Percentiles rank a stretch among this genome's conserved stretches.
These are phyloP conservation scores for Brachirus orientalis DNA, from an alignment of 2,113 vertebrate genomes.

Conservation along the genomic window DNA sequence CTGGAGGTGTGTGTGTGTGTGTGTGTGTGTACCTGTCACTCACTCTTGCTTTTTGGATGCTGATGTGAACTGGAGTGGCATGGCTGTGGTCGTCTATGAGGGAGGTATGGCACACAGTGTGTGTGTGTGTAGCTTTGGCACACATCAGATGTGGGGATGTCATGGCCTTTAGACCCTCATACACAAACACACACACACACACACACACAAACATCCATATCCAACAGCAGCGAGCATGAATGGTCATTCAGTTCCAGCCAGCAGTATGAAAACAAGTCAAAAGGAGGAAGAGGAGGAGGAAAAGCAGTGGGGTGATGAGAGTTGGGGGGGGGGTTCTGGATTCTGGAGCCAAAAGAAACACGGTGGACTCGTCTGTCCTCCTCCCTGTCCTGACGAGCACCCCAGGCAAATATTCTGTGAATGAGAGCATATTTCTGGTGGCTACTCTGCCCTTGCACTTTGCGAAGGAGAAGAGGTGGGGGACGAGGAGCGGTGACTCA, in stretches of 20 bases:
- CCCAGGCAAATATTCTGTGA: conserved; percentile 74
- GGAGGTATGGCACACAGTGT: conserved; percentile 62
- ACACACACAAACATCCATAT: conserved; percentile 65
- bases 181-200: conserved; percentile 42
- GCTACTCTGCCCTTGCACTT: conserved; percentile 47
- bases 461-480: conserved; percentile 16
- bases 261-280: conserved; percentile 76
- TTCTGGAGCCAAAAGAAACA: conserved; percentile 76
- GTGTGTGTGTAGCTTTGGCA: conserved; percentile 56
- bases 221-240: conserved; percentile 73
- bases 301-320: neutral
- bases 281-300: conserved; percentile 53
- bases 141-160: conserved; percentile 62
- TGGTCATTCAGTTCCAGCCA: conserved; percentile 78
- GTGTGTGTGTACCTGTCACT: conserved; percentile 51
- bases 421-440: conserved; percentile 68
- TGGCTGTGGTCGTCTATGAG: conserved; percentile 48
- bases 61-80: conserved; percentile 58
- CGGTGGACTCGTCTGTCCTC: conserved; percentile 67
- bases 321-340: conserved; percentile 50
- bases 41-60: conserved; percentile 35
- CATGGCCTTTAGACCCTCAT: conserved; percentile 62
- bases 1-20: conserved; percentile 19
- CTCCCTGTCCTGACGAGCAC: conserved; percentile 74
- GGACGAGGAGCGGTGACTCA: conserved; percentile 46